A percentile compares a stretch with the other conserved stretches of the same genome.
Conservation (phyloP, 1,140 invertebrate species). For the Caenorhabditis brenneri region DNA sequence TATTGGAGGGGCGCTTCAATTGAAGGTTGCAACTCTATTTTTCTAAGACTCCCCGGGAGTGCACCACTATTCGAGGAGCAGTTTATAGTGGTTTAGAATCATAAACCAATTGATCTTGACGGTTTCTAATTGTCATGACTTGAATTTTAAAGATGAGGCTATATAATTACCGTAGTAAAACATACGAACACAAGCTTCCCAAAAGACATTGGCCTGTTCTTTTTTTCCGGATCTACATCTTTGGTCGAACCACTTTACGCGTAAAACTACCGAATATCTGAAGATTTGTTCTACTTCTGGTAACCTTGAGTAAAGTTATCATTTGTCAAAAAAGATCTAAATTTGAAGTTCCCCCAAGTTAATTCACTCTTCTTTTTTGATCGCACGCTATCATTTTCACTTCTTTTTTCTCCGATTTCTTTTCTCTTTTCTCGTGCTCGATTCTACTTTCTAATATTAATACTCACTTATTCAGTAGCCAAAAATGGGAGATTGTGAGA, state of each 20-base stretch:
- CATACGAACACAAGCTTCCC: too few species aligned
- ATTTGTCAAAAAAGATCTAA: slow-evolving; percentile 41
- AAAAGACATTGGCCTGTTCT: too few species aligned
- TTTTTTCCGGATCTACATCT: not conserved
- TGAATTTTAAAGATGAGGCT: too few species aligned
- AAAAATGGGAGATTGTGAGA: slow-evolving; percentile 4
- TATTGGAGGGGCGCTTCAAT: too few species aligned
- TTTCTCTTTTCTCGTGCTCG: not conserved
- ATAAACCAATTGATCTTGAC: too few species aligned
- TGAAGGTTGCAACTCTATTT: too few species aligned
- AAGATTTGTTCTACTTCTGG: not conserved
- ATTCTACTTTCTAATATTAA: not conserved
- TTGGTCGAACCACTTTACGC: not conserved
- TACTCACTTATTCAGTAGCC: not conserved
- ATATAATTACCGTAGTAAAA: too few species aligned
- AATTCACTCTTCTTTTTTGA: not conserved
- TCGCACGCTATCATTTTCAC: not conserved
- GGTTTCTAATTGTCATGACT: too few species aligned
- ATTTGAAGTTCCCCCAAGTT: slow-evolving; percentile 3
- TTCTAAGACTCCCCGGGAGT: too few species aligned
- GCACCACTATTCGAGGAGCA: too few species aligned
- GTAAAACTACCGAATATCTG: not conserved
- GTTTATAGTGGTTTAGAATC: too few species aligned
- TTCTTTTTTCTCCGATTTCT: not conserved
- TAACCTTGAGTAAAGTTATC: slow-evolving; percentile 40